Evolutionary conservation across 2,113 vertebrate genomes (phyloP).

Genomic region (Mystacornis crossleyi): DNA sequence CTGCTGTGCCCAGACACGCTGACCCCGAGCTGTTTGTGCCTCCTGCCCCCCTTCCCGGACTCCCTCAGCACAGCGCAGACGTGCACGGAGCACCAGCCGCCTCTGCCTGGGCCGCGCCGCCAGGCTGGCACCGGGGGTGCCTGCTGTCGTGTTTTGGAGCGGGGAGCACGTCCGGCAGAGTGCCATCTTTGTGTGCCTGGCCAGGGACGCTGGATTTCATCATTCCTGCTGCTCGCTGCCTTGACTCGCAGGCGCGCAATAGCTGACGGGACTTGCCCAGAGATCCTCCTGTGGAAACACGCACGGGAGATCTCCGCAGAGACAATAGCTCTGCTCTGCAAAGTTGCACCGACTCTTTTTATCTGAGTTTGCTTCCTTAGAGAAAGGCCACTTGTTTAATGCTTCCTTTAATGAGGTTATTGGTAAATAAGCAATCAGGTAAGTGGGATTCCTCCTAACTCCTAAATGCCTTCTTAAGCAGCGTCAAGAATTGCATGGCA

Average conservation of each 20-base stretch:
- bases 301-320: background rate
- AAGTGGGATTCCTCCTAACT: background rate
- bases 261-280: slow-evolving; percentile 13
- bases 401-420: background rate
- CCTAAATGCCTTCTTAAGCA: background rate
- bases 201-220: background rate
- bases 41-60: background rate
- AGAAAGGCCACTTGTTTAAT: background rate
- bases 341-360: background rate
- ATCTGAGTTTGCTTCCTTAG: background rate
- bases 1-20: background rate
- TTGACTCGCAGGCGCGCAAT: background rate
- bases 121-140: background rate
- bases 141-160: background rate
- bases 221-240: background rate
- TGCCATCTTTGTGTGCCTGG: slow-evolving; percentile 20
- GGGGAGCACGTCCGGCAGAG: background rate
- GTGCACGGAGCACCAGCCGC: rapidly evolving
- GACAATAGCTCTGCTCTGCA: background rate
- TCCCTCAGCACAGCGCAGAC: rapidly evolving
- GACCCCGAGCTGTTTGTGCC: background rate
- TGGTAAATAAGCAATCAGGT: slow-evolving; percentile 9
- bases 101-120: rapidly evolving
- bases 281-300: slow-evolving; percentile 33
- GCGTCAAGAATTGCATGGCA: background rate